Evolutionary conservation across 2,888 invertebrate genomes (phyloP), one percentile per base, ranked within the genome.

Genomic region (Pteria penguin): DNA sequence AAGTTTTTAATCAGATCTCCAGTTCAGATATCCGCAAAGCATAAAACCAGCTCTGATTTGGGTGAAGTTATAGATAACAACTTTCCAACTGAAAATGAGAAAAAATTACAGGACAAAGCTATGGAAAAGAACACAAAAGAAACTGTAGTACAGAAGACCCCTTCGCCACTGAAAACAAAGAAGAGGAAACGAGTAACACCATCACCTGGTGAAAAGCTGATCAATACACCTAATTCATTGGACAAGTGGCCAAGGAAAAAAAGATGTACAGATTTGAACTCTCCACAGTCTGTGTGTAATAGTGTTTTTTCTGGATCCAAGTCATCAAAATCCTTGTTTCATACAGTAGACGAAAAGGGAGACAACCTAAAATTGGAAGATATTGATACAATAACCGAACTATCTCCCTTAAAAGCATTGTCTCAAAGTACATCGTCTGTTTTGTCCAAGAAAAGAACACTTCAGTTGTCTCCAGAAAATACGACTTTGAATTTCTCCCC

Each of bases 231-330:
- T 14, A 85, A 82, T 27, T 84, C 85, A 22, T 81, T 87, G 65
- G 83, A 86, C 65, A 86, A 82, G 54, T 87, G 87, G 87, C 85
- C 81, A 22, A 78, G 82, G 31, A 87, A 87, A 57, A 76, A 72
- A 54, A 55, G 55, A n/a, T 55, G 58, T 11, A 8, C 32, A 33
- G 54, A 33, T 68, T 32, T 57, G 24, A 18, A 31, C 32, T 36
- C 32, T 26, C 1, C 33, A n/a, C n/a, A n/a, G n/a, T 45, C 45
- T 14, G 45, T 45, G 11, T n/a, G 29, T 29, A 55, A 29, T 31
- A 67, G 32, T 55, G 27, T 29, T 54, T 36, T 14, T 14, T 45
- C 45, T 45, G 18, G 18, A 18, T 45, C 45, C 8, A 45, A 45
- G 8, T 45, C 18, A 45, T 45, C 45, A 18, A 45, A 45, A 45